These are phyloP conservation scores for Callipepla squamata DNA, from an alignment of 2,113 vertebrate genomes.

Conservation along the genomic window DNA sequence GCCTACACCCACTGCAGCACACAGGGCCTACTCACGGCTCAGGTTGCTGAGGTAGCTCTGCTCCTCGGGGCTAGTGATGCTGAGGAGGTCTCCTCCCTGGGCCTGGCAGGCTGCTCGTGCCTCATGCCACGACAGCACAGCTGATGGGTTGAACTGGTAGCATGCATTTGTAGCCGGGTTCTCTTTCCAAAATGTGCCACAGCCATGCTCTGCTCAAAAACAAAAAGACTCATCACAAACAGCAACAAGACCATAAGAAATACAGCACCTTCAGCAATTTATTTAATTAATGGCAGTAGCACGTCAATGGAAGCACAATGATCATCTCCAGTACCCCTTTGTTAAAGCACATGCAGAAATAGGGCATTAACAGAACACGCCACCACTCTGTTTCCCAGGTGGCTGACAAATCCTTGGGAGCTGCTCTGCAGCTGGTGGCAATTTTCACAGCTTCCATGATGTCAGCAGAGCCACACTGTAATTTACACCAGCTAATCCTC, in stretches of 20 bases:
- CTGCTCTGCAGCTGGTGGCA: background rate
- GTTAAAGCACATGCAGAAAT: background rate
- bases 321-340: background rate
- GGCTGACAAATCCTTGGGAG: background rate
- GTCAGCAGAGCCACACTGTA: background rate
- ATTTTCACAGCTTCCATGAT: background rate
- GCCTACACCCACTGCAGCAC: background rate
- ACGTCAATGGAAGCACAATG: background rate
- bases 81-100: conserved; percentile 90
- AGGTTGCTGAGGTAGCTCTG: conserved; percentile 86
- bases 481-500: background rate
- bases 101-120: conserved; percentile 86
- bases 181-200: conserved; percentile 86
- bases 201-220: conserved; percentile 75
- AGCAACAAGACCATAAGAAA: conserved; percentile 8
- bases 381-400: background rate
- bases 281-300: background rate
- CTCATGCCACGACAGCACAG: conserved; percentile 88
- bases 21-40: conserved; percentile 75
- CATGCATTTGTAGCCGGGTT: conserved; percentile 79
- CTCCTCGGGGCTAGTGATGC: conserved; percentile 82
- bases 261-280: background rate
- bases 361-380: background rate
- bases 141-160: conserved; percentile 92
- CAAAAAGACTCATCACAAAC: background rate